These are phyloP conservation scores for Oligia strigilis DNA, from an alignment of 2,888 invertebrate genomes.

Conservation along the genomic window DNA sequence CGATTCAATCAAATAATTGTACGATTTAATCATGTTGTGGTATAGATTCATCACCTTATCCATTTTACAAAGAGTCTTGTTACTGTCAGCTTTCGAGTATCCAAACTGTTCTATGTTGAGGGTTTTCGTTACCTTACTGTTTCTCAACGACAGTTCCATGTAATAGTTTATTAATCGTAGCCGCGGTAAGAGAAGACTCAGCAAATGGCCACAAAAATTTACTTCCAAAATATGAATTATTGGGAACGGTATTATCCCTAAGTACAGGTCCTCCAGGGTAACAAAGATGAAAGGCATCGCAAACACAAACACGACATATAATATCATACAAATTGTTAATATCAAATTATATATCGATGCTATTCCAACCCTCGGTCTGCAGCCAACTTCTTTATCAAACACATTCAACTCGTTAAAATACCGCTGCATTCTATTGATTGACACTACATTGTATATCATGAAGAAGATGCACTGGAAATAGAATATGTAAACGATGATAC, in stretches of 20 bases:
- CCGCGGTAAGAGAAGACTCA: slow-evolving; percentile 76
- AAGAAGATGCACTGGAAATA: slow-evolving; percentile 63
- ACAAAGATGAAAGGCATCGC: slow-evolving; percentile 43
- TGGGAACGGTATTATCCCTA: slow-evolving; percentile 62
- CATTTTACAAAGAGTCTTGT: slow-evolving; percentile 70
- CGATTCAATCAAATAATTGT: slow-evolving; percentile 77
- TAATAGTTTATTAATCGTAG: slow-evolving; percentile 76
- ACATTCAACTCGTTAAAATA: slow-evolving; percentile 74
- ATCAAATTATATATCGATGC: slow-evolving; percentile 70
- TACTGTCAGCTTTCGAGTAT: slow-evolving; percentile 60
- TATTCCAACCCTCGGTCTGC: slow-evolving; percentile 69
- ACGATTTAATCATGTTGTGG: slow-evolving; percentile 76
- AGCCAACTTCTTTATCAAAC: slow-evolving; percentile 75
- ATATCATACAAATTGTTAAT: slow-evolving; percentile 60
- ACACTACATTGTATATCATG: slow-evolving; percentile 65
- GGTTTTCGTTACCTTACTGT: slow-evolving; percentile 52
- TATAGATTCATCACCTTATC: slow-evolving; percentile 79
- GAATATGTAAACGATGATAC: slow-evolving; percentile 40
- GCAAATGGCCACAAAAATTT: slow-evolving; percentile 76
- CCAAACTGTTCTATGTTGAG: slow-evolving; percentile 67
- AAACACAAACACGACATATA: slow-evolving; percentile 55
- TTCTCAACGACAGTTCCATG: slow-evolving; percentile 72
- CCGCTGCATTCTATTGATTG: slow-evolving; percentile 68
- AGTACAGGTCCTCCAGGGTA: slow-evolving; percentile 18
- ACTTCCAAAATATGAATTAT: slow-evolving; percentile 72